A percentile compares a stretch with the other conserved stretches of the same genome.
These are phyloP conservation scores for Drusus annulatus DNA, from an alignment of 1,140 invertebrate genomes.

Conservation along the genomic window DNA sequence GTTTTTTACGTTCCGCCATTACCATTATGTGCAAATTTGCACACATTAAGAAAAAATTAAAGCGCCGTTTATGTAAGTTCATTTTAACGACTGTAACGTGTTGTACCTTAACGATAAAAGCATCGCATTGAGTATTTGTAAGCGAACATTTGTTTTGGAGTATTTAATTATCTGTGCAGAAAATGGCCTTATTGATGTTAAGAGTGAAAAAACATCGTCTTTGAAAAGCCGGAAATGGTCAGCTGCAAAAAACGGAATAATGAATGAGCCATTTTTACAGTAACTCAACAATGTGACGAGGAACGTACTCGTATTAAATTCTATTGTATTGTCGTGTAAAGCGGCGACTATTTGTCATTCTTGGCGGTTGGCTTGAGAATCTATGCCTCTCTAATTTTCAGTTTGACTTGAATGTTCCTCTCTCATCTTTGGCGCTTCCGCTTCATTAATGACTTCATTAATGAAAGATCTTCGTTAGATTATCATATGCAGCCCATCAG, in stretches of 20 bases:
- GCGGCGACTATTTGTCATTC: constrained; percentile 24
- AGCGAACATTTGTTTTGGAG: too few relatives aligned
- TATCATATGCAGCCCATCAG: constrained; percentile 3
- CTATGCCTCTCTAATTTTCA: constrained; percentile 28
- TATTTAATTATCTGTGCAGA: too few relatives aligned
- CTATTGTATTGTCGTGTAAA: constrained; percentile 2
- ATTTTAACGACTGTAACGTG: too few relatives aligned
- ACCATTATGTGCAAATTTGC: too few relatives aligned
- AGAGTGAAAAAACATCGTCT: background rate
- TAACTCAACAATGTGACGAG: constrained; percentile 9
- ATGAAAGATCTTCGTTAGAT: constrained; percentile 3
- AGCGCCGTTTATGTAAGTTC: too few relatives aligned
- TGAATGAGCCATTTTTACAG: constrained; percentile 21
- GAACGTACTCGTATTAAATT: background rate
- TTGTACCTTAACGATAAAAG: too few relatives aligned
- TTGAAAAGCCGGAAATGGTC: constrained; percentile 19
- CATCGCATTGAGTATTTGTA: too few relatives aligned
- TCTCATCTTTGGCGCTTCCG: constrained; percentile 28
- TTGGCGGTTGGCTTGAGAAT: background rate
- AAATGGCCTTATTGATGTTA: too few relatives aligned
- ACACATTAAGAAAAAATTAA: too few relatives aligned
- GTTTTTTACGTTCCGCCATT: too few relatives aligned
- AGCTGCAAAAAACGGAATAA: background rate
- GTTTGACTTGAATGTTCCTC: constrained; percentile 19
- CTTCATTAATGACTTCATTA: constrained; percentile 25